phyloP scores from a whole-genome alignment of 2,888 invertebrate genomes.

The Agrilus biguttatus region DNA sequence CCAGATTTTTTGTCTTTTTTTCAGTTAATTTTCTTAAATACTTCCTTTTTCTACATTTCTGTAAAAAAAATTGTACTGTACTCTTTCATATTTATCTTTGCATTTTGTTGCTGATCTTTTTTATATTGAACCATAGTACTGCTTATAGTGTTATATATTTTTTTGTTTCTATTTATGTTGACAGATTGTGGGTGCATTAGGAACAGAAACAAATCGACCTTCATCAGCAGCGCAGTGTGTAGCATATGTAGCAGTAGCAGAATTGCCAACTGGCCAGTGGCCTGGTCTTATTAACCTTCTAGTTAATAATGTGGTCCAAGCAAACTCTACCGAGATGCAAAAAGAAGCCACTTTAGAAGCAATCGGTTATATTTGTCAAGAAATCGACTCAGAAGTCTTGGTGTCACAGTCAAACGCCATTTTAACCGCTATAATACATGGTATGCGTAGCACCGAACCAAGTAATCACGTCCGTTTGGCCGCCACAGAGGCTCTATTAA shows the following conservation, averaged over 20 bases:
- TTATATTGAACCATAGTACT: too few relatives aligned
- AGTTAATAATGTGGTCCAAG: constrained; percentile 81
- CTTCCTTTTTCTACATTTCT: too few relatives aligned
- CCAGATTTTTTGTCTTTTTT: too few relatives aligned
- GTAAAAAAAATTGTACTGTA: too few relatives aligned
- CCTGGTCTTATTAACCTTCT: constrained; percentile 74
- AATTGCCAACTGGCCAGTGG: constrained; percentile 88
- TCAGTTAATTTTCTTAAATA: too few relatives aligned
- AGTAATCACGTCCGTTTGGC: constrained; percentile 90
- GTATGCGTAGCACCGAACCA: constrained; percentile 89
- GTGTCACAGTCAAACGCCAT: constrained; percentile 90
- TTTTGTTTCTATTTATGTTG: constrained; percentile 12
- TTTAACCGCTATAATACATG: constrained; percentile 95
- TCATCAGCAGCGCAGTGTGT: constrained; percentile 99
- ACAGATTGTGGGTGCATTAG: constrained; percentile 82
- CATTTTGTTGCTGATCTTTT: too few relatives aligned
- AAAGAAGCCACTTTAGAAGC: constrained; percentile 96
- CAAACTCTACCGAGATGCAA: constrained; percentile 78
- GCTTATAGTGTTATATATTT: background rate
- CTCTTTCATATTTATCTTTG: too few relatives aligned
- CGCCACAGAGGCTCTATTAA: constrained; percentile 90
- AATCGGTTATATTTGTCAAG: constrained; percentile 98
- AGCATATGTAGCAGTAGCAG: constrained; percentile 94
- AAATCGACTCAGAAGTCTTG: constrained; percentile 88
- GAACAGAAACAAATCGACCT: constrained; percentile 89